Evolutionary conservation across 2,113 vertebrate genomes (phyloP).

Genomic region (Astatotilapia flaviijosephi): DNA sequence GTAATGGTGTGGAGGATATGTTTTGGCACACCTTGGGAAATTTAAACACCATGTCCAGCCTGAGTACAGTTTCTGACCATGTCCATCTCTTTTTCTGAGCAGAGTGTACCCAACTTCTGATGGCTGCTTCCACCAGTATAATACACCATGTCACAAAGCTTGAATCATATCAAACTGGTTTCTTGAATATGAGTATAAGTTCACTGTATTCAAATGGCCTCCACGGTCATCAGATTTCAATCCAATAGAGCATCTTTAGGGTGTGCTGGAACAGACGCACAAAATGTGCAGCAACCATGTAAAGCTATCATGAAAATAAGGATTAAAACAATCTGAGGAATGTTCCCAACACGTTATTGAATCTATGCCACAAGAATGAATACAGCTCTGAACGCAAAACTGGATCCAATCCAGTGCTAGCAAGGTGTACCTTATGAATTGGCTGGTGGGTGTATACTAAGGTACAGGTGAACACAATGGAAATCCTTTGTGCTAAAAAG

Average conservation of each 20-base stretch:
- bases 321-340: neutral
- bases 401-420: neutral
- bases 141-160: neutral
- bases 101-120: neutral
- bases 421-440: neutral
- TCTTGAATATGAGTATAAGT: neutral
- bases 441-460: neutral
- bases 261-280: neutral
- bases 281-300: neutral
- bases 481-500: neutral
- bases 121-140: neutral
- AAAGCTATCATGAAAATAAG: neutral
- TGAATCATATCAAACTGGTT: neutral
- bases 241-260: neutral
- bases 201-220: neutral
- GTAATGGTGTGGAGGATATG: neutral
- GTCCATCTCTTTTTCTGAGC: neutral
- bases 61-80: neutral
- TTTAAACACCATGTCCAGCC: neutral
- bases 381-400: neutral
- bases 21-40: neutral
- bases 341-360: neutral
- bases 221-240: neutral
- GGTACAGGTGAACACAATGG: neutral
- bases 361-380: neutral